Base-by-base conservation (phyloP, 1,140 invertebrate genomes). In the Drosophila punjabiensis region DNA sequence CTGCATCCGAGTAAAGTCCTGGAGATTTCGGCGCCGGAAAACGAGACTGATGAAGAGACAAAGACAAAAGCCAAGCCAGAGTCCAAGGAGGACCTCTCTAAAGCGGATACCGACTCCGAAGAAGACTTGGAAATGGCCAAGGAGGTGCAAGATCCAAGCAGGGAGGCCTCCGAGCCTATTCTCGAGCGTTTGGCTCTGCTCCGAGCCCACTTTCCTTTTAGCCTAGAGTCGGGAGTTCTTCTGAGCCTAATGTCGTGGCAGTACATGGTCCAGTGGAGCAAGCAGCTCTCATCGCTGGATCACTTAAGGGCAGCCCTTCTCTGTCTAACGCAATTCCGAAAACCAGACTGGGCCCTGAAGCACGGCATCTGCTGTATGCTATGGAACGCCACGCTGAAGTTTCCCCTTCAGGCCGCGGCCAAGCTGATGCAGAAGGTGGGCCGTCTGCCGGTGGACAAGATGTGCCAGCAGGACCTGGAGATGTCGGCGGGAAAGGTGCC, bases 181-280 rank as follows among this genome's bases (percentile, higher is more conserved):
- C 94, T 95, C 56, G 94, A 95, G 79, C 94, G 95, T 79, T 80
- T 96, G 8, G 94, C 94, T 13, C 82, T 96, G 24, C 93, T 97
- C 28, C 95, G 95, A 43, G 94, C 95, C 43, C 95, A 97, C 93
- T 98, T 98, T 93, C 98, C 98, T 1, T 96, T 97, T 65, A 98
- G 97, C 93, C 94, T 98, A 39, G 95, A 96, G 30, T 95, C 96
- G 35, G 96, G 96, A 82, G 95, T 96, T 37, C 93, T 99, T 33
- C 93, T 98, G 39, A 95, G 96, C 13, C 98, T 98, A 93, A 96
- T 98, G 94, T 96, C 95, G 79, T 99, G 98, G 98, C 97, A 98
- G 92, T 98, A 97, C 93, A 95, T 97, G 65, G 95, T 97, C 71
- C 95, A 95, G 59, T 99, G 98, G 98, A 96, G 96, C 92, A 97